Percentiles rank a stretch among this genome's conserved stretches.
Conservation (phyloP, 2,888 invertebrate genomes). For the Hydriomena furcata region DNA sequence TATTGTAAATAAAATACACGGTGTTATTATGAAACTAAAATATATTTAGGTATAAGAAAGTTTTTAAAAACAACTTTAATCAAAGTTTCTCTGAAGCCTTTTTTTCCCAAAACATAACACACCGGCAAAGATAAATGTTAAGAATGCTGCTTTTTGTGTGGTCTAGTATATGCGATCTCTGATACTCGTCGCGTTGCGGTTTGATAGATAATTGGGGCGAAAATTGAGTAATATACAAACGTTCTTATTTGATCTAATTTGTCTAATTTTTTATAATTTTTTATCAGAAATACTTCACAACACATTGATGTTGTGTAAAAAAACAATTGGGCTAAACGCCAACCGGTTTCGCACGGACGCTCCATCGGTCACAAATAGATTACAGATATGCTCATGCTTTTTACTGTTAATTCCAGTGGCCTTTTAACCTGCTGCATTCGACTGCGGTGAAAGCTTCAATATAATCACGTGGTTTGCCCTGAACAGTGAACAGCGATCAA, state of each 20-base stretch:
- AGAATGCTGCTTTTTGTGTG: too few relatives aligned
- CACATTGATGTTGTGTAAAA: conserved; percentile 44
- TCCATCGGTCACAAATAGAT: conserved; percentile 52
- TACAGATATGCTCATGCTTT: conserved; percentile 51
- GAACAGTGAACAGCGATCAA: not conserved
- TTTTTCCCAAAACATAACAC: too few relatives aligned
- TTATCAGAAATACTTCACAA: conserved; percentile 35
- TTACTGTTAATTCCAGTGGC: conserved; percentile 35
- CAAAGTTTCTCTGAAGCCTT: too few relatives aligned
- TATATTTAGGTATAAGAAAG: too few relatives aligned
- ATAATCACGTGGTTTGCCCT: not conserved
- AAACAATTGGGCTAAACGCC: conserved; percentile 54
- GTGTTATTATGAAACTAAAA: too few relatives aligned
- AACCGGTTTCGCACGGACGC: conserved; percentile 52
- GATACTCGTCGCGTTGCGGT: too few relatives aligned
- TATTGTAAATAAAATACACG: too few relatives aligned
- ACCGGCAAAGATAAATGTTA: too few relatives aligned
- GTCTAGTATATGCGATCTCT: too few relatives aligned
- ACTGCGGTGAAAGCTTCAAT: conserved; percentile 19
- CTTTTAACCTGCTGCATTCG: conserved; percentile 21
- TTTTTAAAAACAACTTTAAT: not conserved
- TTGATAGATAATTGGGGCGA: too few relatives aligned
- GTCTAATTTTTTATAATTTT: not conserved
- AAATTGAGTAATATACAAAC: too few relatives aligned
- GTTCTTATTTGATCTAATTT: too few relatives aligned